Conservation (phyloP, 37 sponge, comb jelly and placozoan species). For the Crambe crambe region DNA sequence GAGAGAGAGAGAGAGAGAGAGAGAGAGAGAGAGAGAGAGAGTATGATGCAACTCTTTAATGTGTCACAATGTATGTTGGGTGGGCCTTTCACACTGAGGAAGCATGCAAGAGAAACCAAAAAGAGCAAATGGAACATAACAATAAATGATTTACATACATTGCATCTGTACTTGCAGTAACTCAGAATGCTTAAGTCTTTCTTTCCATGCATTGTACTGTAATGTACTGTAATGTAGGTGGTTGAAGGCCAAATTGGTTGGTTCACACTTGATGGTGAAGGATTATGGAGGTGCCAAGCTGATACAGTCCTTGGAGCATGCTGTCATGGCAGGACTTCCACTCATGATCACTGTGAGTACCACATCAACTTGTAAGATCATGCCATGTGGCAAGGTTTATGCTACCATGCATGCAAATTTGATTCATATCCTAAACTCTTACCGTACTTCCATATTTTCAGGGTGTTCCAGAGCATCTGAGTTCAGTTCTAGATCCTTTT, state of each 20-base stretch:
- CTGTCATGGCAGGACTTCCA: slow-evolving; percentile 41
- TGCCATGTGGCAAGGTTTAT: neutral
- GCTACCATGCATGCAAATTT: neutral
- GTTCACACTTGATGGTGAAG: slow-evolving; percentile 16
- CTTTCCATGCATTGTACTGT: too few relatives aligned
- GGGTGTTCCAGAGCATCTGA: slow-evolving; percentile 30
- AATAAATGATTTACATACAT: too few relatives aligned
- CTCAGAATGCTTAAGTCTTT: too few relatives aligned
- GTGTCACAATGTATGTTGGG: too few relatives aligned
- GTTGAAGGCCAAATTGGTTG: slow-evolving; percentile 23
- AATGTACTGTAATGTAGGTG: too few relatives aligned
- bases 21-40: too few relatives aligned
- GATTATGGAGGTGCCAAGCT: slow-evolving; percentile 30
- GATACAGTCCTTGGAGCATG: slow-evolving; percentile 39
- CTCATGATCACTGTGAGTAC: slow-evolving; percentile 49
- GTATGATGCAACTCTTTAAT: too few relatives aligned
- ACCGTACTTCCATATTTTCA: neutral
- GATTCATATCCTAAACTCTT: neutral
- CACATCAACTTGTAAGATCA: neutral
- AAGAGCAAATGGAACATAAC: too few relatives aligned
- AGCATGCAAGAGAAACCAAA: too few relatives aligned
- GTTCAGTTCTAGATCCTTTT: slow-evolving; percentile 25
- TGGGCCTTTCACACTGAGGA: too few relatives aligned
- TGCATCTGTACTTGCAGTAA: too few relatives aligned
- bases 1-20: too few relatives aligned